These are phyloP conservation scores for Pachyramphus minor DNA, from an alignment of 2,113 vertebrate species.

Conservation along the genomic window DNA sequence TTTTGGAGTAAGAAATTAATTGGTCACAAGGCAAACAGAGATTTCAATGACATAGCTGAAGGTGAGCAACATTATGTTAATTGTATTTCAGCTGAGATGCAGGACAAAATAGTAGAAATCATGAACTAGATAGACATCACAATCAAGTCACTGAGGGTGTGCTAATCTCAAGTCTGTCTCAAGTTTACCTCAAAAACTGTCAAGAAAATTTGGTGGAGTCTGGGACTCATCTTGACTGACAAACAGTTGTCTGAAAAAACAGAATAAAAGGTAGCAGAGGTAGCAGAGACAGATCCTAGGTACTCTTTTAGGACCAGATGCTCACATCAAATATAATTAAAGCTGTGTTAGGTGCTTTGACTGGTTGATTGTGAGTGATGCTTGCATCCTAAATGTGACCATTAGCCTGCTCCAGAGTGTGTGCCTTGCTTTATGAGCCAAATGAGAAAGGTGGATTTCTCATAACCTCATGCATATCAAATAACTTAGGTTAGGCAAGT, in stretches of 20 bases:
- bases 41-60: background rate
- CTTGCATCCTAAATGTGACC: background rate
- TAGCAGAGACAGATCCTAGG: background rate
- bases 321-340: background rate
- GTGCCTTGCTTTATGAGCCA: background rate
- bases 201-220: background rate
- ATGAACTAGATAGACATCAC: background rate
- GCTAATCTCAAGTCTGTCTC: background rate
- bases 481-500: background rate
- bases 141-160: background rate
- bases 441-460: background rate
- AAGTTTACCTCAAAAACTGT: background rate
- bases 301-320: background rate
- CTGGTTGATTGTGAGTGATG: background rate
- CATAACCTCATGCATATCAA: background rate
- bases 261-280: background rate
- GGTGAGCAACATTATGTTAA: background rate
- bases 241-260: background rate
- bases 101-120: background rate
- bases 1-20: background rate
- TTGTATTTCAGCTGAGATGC: background rate
- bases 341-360: background rate
- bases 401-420: background rate
- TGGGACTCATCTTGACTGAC: background rate
- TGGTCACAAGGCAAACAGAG: background rate